phyloP scores from a whole-genome alignment of 2,113 vertebrate genomes.

The Pomatorhinus ruficollis region DNA sequence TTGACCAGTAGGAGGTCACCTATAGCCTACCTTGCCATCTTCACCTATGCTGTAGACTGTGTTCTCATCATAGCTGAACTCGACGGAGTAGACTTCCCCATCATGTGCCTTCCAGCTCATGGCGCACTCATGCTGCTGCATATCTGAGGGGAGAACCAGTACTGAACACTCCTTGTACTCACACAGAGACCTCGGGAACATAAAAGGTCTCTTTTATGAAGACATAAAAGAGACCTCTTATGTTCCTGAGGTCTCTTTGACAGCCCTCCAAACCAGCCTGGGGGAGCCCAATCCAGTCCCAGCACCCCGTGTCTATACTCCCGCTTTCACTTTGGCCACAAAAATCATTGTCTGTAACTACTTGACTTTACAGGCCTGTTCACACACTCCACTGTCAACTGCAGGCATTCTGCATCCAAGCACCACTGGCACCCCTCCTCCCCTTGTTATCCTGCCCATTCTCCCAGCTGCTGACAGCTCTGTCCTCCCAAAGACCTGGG shows the following conservation, averaged over 20 bases:
- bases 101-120: constrained; percentile 96
- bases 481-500: background rate
- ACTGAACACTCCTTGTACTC: background rate
- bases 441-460: background rate
- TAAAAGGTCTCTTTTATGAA: background rate
- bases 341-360: background rate
- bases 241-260: background rate
- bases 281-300: background rate
- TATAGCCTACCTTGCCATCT: constrained; percentile 87
- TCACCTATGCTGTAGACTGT: constrained; percentile 94
- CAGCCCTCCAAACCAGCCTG: background rate
- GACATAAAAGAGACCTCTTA: background rate
- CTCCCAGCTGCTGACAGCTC: background rate
- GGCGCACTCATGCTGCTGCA: constrained; percentile 95
- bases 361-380: background rate
- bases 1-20: background rate
- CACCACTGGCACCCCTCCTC: background rate
- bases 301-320: background rate
- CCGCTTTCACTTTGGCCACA: background rate
- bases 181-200: background rate
- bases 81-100: constrained; percentile 94
- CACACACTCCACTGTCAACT: background rate
- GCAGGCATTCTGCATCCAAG: background rate
- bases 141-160: constrained; percentile 77
- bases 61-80: constrained; percentile 98